A percentile compares a stretch with the other conserved stretches of the same genome.
Evolutionary conservation across 35 echinoderm and acorn worm genomes (phyloP).

Genomic region (Eucidaris tribuloides): DNA sequence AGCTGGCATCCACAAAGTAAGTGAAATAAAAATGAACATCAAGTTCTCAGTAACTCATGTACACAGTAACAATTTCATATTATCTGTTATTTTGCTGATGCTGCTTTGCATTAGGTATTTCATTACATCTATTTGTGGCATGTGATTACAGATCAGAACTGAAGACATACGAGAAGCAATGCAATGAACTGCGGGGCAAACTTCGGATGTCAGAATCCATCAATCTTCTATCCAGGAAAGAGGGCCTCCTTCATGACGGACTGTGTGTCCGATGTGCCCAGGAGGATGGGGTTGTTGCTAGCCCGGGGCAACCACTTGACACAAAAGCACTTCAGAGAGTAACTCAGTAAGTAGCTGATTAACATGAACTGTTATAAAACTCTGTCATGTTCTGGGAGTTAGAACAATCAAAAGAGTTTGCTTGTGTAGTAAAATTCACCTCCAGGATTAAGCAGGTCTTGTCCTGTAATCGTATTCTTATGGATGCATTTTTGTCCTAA

Average conservation of each 20-base stretch:
- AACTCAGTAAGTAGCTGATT: constrained; percentile 48
- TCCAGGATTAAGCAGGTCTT: no score
- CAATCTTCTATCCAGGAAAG: constrained; percentile 54
- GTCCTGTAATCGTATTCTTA: no score
- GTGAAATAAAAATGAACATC: no score
- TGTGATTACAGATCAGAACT: constrained; percentile 61
- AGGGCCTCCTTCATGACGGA: constrained; percentile 35
- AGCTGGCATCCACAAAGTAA: constrained; percentile 65
- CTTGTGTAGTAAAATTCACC: no score
- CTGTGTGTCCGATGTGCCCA: constrained; percentile 90
- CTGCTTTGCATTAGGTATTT: not conserved
- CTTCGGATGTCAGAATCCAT: constrained; percentile 67
- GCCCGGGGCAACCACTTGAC: constrained; percentile 20
- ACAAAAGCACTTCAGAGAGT: constrained; percentile 50
- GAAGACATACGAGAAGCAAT: constrained; percentile 64
- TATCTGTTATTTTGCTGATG: no score
- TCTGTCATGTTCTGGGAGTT: not conserved
- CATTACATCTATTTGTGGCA: not conserved
- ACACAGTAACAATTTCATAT: no score
- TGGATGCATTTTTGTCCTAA: no score
- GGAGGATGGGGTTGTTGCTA: constrained; percentile 66
- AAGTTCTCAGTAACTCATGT: no score
- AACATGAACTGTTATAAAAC: not conserved
- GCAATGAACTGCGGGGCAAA: constrained; percentile 61
- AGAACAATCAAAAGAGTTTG: not conserved